Evolutionary conservation across 2,888 invertebrate genomes (phyloP).

Genomic region (Petrolisthes cinctipes): DNA sequence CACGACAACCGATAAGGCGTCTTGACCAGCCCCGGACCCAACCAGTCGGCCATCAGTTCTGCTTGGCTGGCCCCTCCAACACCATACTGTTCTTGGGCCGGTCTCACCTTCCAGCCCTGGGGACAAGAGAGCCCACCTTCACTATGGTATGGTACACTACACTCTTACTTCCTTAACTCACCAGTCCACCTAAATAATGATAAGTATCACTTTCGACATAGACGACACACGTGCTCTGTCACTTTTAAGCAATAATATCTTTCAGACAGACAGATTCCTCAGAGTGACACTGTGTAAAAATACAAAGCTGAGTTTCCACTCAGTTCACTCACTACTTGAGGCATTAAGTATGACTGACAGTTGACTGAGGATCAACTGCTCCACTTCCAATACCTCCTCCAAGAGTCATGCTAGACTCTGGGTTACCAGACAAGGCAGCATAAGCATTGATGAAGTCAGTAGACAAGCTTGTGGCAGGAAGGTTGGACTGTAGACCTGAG

Average conservation of each 20-base stretch:
- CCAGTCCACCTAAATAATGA: background rate
- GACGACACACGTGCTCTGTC: no score
- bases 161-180: background rate
- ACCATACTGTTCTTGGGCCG: slow-evolving; percentile 36
- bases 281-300: no score
- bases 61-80: slow-evolving; percentile 8
- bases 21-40: slow-evolving; percentile 33
- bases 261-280: no score
- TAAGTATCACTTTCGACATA: slow-evolving; percentile 1
- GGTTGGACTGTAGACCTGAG: slow-evolving; percentile 4
- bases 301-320: background rate
- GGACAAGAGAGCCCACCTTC: slow-evolving; percentile 58
- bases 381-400: background rate
- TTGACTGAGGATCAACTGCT: background rate
- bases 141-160: slow-evolving; percentile 25
- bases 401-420: background rate
- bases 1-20: background rate
- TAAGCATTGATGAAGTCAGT: slow-evolving; percentile 32
- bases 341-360: slow-evolving; percentile 10
- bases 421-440: slow-evolving; percentile 8
- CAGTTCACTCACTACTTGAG: background rate
- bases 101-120: slow-evolving; percentile 54
- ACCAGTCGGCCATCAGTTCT: slow-evolving; percentile 30
- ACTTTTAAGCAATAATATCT: no score
- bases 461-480: slow-evolving; percentile 10